Base-by-base conservation (phyloP, 2,888 invertebrate genomes). In the Junonia oenone region DNA sequence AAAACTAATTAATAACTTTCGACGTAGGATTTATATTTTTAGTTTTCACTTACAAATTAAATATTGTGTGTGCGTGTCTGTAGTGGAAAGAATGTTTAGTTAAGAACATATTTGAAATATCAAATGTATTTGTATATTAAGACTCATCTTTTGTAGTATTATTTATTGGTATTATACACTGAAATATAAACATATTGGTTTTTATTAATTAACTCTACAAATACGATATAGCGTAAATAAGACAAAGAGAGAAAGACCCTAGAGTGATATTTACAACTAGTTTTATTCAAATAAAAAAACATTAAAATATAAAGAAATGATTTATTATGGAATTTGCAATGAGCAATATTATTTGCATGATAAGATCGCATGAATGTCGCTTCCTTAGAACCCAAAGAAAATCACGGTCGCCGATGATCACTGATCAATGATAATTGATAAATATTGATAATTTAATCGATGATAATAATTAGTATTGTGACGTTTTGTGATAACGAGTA, bases 391-490 rank as follows among this genome's bases (percentile, higher is more conserved):
- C 56, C 49, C 45, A 40, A 45, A 63, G 51, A n/a, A 70, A 70
- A 71, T 72, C 69, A 69, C 69, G 66, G 64, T 63, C 68, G 60
- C 55, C 58, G 64, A 62, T 62, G 45, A 58, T 56, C 22, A 22
- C n/a, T n/a, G 31, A 58, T 56, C 22, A n/a, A 3, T n/a, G 31
- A 22, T 38, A 11, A 40, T 40, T 64, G 60, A 50, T 62, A 63
- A 67, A 63, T 45, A 52, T 53, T 62, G 63, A 62, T 61, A 60
- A 52, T 51, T 50, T 60, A 65, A 66, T 65, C 63, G 52, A 40
- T 51, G 69, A 69, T 68, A 67, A 68, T 51, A 50, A 49, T 48
- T 43, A 59, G 60, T 55, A 49, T 59, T 51, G 57, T 67, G 68
- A 70, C 68, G 68, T 54, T 58, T 37, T 37, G 45, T 55, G 69